Evolutionary conservation across 1,140 invertebrate genomes (phyloP).

Genomic region (Helicoverpa zea): DNA sequence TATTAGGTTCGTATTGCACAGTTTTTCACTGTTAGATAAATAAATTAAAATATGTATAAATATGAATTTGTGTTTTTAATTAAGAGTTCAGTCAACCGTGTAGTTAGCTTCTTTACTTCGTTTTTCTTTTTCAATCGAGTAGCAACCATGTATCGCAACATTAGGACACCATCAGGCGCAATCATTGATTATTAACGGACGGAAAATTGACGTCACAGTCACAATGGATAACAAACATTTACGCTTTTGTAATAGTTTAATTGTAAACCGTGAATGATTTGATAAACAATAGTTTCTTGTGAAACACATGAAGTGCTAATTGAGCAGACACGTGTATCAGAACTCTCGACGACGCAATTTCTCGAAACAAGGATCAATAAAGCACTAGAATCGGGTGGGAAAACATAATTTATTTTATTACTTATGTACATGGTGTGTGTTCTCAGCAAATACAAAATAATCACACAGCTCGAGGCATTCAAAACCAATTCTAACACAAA

Average conservation of each 20-base stretch:
- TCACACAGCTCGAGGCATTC: constrained; percentile 67
- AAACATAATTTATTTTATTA: constrained; percentile 83
- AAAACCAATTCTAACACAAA: constrained; percentile 70
- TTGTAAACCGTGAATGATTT: constrained; percentile 1
- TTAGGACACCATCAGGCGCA: neutral
- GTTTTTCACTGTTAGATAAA: constrained; percentile 47
- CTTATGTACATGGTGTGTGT: constrained; percentile 79
- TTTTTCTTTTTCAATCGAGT: neutral
- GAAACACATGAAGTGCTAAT: neutral
- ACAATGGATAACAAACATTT: constrained; percentile 1
- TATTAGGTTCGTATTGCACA: constrained; percentile 41
- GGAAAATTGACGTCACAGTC: neutral
- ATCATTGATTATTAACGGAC: constrained; percentile 6
- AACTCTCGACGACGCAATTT: neutral
- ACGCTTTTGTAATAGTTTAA: neutral
- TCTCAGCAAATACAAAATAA: constrained; percentile 77
- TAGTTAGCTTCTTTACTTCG: neutral
- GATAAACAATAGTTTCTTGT: neutral
- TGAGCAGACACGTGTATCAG: neutral
- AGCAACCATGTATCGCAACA: neutral
- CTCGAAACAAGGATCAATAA: neutral
- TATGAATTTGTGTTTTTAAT: neutral
- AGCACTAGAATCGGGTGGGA: constrained; percentile 67
- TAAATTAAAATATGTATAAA: constrained; percentile 42
- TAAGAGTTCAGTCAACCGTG: too few species aligned